These are phyloP conservation scores for Margarornis squamiger DNA, from an alignment of 2,797 vertebrate genomes.

Conservation along the genomic window DNA sequence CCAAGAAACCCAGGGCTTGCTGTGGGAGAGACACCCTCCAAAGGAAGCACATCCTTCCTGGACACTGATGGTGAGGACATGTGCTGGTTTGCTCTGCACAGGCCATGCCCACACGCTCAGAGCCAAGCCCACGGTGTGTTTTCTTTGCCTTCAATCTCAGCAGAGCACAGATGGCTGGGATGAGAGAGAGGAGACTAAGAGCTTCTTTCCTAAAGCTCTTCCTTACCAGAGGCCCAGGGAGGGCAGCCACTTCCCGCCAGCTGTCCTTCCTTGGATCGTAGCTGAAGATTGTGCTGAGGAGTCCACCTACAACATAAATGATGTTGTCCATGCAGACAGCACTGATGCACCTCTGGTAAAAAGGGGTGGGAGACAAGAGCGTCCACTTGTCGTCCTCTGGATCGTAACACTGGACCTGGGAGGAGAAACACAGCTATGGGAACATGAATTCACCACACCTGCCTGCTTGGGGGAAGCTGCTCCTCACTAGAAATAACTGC, in stretches of 20 bases:
- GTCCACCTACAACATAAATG: constrained; percentile 82
- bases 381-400: constrained; percentile 76
- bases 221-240: constrained; percentile 80
- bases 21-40: not conserved
- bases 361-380: constrained; percentile 70
- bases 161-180: not conserved
- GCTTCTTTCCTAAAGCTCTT: not conserved
- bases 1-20: not conserved
- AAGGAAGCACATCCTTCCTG: not conserved
- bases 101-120: accelerated
- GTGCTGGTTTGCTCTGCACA: not conserved
- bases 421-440: not conserved
- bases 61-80: not conserved
- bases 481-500: not conserved
- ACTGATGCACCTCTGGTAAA: constrained; percentile 78
- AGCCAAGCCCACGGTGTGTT: not conserved
- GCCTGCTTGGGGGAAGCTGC: not conserved
- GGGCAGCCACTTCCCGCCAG: constrained; percentile 75
- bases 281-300: constrained; percentile 77
- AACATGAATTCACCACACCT: not conserved
- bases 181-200: not conserved
- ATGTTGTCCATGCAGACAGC: constrained; percentile 73
- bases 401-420: constrained; percentile 82
- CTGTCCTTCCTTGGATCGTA: constrained; percentile 71
- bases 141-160: not conserved